Conservation (phyloP, 2,113 vertebrate species). For the Lontra canadensis region DNA sequence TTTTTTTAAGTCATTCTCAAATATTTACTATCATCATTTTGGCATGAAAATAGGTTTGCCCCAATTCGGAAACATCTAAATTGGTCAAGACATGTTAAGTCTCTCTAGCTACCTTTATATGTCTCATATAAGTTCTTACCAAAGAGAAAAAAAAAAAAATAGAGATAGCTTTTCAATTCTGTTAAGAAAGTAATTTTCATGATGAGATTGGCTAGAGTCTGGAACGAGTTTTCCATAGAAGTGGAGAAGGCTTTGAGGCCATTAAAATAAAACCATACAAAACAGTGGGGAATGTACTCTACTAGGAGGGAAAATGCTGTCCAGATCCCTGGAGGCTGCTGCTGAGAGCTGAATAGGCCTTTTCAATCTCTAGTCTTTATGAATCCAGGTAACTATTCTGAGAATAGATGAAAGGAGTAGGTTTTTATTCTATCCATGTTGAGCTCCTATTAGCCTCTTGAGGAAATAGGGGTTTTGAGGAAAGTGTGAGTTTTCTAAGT, state of each 20-base stretch:
- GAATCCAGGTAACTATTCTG: conserved; percentile 63
- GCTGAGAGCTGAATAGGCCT: conserved; percentile 54
- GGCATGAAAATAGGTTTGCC: not conserved
- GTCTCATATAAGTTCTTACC: not conserved
- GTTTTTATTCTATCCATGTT: conserved; percentile 55
- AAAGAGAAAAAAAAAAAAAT: not conserved
- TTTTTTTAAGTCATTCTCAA: not conserved
- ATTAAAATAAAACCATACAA: conserved; percentile 71
- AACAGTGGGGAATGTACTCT: conserved; percentile 59
- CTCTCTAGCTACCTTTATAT: conserved; percentile 14
- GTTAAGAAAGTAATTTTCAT: conserved; percentile 52
- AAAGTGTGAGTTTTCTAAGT: conserved; percentile 65
- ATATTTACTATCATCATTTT: not conserved
- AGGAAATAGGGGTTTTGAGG: conserved; percentile 60
- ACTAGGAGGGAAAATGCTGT: conserved; percentile 43
- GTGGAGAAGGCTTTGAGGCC: not conserved
- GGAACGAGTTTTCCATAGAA: conserved; percentile 45
- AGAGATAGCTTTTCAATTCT: conserved; percentile 42
- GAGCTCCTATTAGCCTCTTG: conserved; percentile 67
- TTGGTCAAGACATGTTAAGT: not conserved
- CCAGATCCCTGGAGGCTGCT: conserved; percentile 48
- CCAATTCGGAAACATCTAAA: not conserved
- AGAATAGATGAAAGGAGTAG: conserved; percentile 61
- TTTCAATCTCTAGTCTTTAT: conserved; percentile 72
- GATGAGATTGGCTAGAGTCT: conserved; percentile 27